Base-by-base conservation (phyloP, 2,113 vertebrate species). In the Sarotherodon lohbergeri region DNA sequence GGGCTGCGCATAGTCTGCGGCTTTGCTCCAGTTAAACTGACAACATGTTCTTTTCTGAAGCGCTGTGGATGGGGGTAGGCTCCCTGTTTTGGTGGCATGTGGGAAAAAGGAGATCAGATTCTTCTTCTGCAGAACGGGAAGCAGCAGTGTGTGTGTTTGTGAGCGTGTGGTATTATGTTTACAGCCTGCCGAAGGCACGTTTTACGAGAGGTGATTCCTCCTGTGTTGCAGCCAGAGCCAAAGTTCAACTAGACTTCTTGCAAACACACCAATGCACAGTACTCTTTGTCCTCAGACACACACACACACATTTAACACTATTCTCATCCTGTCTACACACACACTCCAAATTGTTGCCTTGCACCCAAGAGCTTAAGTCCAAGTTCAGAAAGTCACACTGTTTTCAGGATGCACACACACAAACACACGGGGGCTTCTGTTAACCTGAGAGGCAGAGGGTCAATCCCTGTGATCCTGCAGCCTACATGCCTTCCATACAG, bases 371-470 rank as follows among this genome's bases (percentile, higher is more conserved):
- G 61, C 36, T 29, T 48, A 76, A 83, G 79, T 87, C 90, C 73
- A 86, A 78, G 86, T 91, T 90, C 80, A 76, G 71, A 52, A 61
- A 34, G 61, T 88, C 82, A 52, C 63, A 2, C 32, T 24, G 36
- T 73, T 88, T 88, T 82, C 54, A 54, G 24, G 57, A 52, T 11
- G 89, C 82, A 84, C 92, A 82, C 79, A 54, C 83, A 90, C 76
- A 86, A 61, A 89, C 73, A 86, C 86, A 85, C 79, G 29, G 39
- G 71, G 76, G 96, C 95, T 96, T 96, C 96, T 96, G 95, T 96
- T 96, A 96, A 96, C 96, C 96, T 93, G 94, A 96, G 94, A 95
- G 94, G 92, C 91, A 84, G 88, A 78, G 93, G 96, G 96, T 96
- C 96, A 96, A 96, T 95, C 95, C 94, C 91, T 93, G 93, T 95